Evolutionary conservation across 1,140 invertebrate species (phyloP).

Genomic region (Conopomorpha cramerella): DNA sequence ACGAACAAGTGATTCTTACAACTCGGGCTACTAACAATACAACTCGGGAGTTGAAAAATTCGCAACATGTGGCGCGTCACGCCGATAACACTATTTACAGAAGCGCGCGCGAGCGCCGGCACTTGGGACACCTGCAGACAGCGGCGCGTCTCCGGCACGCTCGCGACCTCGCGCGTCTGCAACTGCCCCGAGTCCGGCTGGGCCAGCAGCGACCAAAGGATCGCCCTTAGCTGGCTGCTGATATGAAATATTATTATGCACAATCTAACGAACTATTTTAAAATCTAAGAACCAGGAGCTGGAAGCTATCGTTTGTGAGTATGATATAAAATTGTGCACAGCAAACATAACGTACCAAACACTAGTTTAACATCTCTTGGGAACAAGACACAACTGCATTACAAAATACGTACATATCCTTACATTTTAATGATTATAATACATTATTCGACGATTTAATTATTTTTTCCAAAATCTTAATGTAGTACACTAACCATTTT

Average conservation of each 20-base stretch:
- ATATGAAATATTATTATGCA: slow-evolving; percentile 39
- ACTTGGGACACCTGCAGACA: background rate
- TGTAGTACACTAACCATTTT: slow-evolving; percentile 60
- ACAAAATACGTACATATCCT: slow-evolving; percentile 56
- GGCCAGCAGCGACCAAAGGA: too few species aligned
- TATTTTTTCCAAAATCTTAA: slow-evolving; percentile 44
- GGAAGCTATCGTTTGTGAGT: slow-evolving; percentile 19
- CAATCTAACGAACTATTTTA: slow-evolving; percentile 39
- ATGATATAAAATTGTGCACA: slow-evolving; percentile 40
- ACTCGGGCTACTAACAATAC: slow-evolving; percentile 49
- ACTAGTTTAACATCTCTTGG: slow-evolving; percentile 46
- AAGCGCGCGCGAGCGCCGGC: background rate
- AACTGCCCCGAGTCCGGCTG: slow-evolving; percentile 3
- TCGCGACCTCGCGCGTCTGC: background rate
- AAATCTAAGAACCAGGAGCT: slow-evolving; percentile 19
- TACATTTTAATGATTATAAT: slow-evolving; percentile 56
- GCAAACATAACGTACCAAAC: slow-evolving; percentile 38
- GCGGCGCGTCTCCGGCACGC: background rate
- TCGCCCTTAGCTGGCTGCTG: too few species aligned
- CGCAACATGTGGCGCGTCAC: slow-evolving; percentile 20
- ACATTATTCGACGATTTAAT: slow-evolving; percentile 51
- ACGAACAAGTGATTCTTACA: slow-evolving; percentile 57
- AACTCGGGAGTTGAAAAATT: slow-evolving; percentile 34
- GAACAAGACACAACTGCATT: slow-evolving; percentile 49
- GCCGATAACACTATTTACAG: slow-evolving; percentile 35